Base-by-base conservation (phyloP, 2,888 invertebrate species). In the Chromoteleia sp. region DNA sequence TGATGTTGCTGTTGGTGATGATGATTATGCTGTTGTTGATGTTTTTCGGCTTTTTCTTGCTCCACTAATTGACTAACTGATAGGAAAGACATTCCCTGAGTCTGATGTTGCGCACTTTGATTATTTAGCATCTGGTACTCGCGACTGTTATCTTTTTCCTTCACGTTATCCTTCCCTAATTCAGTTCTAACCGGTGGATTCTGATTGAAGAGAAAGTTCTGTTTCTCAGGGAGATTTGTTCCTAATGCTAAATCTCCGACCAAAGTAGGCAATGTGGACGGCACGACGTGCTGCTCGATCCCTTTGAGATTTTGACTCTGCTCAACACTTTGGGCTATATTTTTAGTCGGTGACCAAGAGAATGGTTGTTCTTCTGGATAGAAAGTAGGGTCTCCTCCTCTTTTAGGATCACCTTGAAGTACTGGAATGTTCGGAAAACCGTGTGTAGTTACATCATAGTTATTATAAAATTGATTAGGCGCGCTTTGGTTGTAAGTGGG, bases 51-150 rank as follows among this genome's bases (percentile, higher is more conserved):
- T 83, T 93, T 93, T 83, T 92, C 92, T 81, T 92, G 93, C 83
- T 93, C 94, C 1, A 94, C 94, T n/a, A 94, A 87, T 77, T 94
- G 94, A 87, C 94, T 94, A 0, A 95, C 94, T 0, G 94, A 94
- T 6, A 94, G 88, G 77, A 94, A 94, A 61, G 93, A 93, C 25
- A 92, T 91, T 10, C 92, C 91, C 30, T 92, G 92, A 15, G 89
- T 91, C 3, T 89, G 85, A 75, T 89, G 91, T 39, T 86, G 85
- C n/a, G 83, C 84, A 83, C 91, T 92, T 67, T 92, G 92, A 1
- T 91, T 89, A 63, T 90, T 90, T 2, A 90, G 25, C 75, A 90
- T 87, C 36, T 91, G 91, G 48, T 88, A 90, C 36, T 91, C 90
- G 0, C 91, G 86, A 21, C 84, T 86, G 0, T 84, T 73, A 1